These are phyloP conservation scores for Leptinotarsa texana DNA, from an alignment of 1,140 invertebrate species.

Conservation along the genomic window DNA sequence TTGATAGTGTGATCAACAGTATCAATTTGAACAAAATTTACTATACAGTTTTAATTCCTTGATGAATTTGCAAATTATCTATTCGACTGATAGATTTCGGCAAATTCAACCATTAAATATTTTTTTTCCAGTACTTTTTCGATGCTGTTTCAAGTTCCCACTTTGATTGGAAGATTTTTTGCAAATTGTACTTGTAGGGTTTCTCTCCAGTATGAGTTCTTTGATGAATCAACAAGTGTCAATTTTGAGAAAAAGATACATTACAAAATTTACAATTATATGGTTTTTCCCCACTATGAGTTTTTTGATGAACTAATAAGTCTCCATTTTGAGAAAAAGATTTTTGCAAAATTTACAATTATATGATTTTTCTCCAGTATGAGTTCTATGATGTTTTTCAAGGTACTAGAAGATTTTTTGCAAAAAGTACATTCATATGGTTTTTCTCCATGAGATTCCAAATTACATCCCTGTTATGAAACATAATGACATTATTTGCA, in stretches of 20 bases:
- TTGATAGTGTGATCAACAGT: too few relatives aligned
- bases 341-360: too few relatives aligned
- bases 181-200: constrained; percentile 62
- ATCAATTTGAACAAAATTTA: too few relatives aligned
- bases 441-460: constrained; percentile 70
- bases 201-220: constrained; percentile 74
- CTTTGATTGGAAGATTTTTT: background rate
- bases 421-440: constrained; percentile 56
- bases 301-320: too few relatives aligned
- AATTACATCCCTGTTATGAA: background rate
- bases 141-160: background rate
- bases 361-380: constrained; percentile 52
- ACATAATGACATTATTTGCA: too few relatives aligned
- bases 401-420: constrained; percentile 44
- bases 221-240: constrained; percentile 65
- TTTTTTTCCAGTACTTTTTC: background rate
- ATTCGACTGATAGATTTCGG: too few relatives aligned
- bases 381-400: constrained; percentile 62
- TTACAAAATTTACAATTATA: too few relatives aligned
- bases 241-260: too few relatives aligned
- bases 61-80: too few relatives aligned
- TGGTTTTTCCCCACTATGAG: too few relatives aligned
- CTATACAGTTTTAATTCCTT: too few relatives aligned
- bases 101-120: background rate
- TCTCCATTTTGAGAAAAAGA: too few relatives aligned